Conservation (phyloP, 2,113 vertebrate genomes). For the Numida meleagris region DNA sequence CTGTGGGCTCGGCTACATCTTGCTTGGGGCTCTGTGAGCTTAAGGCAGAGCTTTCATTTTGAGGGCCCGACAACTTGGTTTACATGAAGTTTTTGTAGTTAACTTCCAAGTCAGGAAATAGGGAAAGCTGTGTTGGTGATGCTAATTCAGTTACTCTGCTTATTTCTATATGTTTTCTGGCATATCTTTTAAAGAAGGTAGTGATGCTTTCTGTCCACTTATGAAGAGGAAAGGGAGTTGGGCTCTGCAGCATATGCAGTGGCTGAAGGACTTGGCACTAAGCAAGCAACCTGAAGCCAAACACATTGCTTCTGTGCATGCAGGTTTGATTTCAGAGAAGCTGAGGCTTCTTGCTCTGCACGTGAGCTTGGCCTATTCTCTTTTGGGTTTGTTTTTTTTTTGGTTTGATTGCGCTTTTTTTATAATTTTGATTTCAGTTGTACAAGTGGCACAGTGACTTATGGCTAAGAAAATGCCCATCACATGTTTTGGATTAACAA, state of each 20-base stretch:
- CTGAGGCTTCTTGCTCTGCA: background rate
- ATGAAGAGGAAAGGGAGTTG: background rate
- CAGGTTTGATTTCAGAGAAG: background rate
- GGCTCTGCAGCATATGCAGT: background rate
- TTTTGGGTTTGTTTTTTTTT: background rate
- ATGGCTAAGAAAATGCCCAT: accelerated
- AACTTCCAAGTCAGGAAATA: background rate
- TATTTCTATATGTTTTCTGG: background rate
- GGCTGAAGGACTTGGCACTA: background rate
- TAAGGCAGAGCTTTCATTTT: background rate
- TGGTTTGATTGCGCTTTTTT: background rate
- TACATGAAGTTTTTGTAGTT: accelerated
- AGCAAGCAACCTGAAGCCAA: background rate
- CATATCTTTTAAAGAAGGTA: background rate
- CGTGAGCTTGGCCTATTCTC: background rate
- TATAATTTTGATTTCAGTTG: background rate
- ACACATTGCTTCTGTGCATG: background rate
- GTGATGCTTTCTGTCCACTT: background rate
- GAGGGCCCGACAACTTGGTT: background rate
- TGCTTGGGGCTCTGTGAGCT: background rate
- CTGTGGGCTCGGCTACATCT: background rate
- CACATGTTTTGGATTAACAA: background rate
- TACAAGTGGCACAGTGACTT: background rate
- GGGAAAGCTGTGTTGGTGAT: background rate
- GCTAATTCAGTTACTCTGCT: background rate